Conservation (phyloP, 1,140 invertebrate genomes). For the Acromyrmex charruanus region DNA sequence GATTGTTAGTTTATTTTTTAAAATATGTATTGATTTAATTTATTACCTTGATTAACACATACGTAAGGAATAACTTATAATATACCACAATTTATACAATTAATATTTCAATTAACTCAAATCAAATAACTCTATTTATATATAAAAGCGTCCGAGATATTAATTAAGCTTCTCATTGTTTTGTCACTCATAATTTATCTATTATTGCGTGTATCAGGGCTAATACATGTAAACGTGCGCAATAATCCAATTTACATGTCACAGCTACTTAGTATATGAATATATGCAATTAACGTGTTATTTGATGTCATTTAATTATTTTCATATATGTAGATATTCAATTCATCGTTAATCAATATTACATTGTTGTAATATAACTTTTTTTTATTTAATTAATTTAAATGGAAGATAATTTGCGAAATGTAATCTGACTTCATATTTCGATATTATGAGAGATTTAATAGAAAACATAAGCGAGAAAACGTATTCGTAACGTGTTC, state of each 20-base stretch:
- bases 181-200: constrained; percentile 57
- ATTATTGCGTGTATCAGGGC: constrained; percentile 24
- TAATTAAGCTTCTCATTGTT: constrained; percentile 54
- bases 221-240: constrained; percentile 46
- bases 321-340: constrained; percentile 25
- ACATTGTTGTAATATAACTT: background rate
- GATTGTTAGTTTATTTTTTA: constrained; percentile 5
- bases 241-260: constrained; percentile 57
- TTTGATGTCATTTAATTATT: constrained; percentile 48
- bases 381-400: background rate
- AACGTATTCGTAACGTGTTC: background rate
- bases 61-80: constrained; percentile 34
- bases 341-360: constrained; percentile 24
- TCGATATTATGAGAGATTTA: constrained; percentile 18
- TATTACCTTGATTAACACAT: background rate
- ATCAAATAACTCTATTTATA: constrained; percentile 15
- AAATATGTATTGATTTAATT: constrained; percentile 14
- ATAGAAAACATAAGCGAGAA: background rate
- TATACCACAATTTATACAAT: constrained; percentile 18
- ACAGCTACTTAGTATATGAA: constrained; percentile 38
- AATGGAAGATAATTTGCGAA: background rate
- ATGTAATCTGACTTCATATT: constrained; percentile 15
- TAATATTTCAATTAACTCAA: constrained; percentile 50
- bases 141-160: constrained; percentile 31
- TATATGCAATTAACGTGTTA: constrained; percentile 36